These are phyloP conservation scores for Micropoecilia bifurca DNA, from an alignment of 2,797 vertebrate genomes.

Conservation along the genomic window DNA sequence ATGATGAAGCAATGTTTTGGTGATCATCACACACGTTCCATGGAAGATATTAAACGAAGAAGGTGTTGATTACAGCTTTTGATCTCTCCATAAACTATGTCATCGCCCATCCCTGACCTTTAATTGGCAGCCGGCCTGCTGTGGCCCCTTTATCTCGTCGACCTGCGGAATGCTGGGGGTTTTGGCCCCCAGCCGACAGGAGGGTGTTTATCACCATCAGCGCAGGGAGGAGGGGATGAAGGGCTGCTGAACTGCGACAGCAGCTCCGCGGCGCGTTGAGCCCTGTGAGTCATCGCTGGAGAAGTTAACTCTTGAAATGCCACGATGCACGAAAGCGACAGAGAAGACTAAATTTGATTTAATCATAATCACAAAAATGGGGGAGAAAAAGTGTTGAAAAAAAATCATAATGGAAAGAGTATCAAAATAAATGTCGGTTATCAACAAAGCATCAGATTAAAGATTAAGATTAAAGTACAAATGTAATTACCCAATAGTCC, in stretches of 20 bases:
- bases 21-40: not conserved
- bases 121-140: constrained; percentile 20
- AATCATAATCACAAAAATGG: not conserved
- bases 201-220: constrained; percentile 68
- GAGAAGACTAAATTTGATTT: not conserved
- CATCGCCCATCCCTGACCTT: constrained; percentile 31
- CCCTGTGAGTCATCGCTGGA: constrained; percentile 81
- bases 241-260: constrained; percentile 74
- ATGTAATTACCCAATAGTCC: not conserved
- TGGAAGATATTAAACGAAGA: not conserved
- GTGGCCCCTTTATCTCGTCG: constrained; percentile 48
- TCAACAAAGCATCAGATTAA: not conserved
- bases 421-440: not conserved
- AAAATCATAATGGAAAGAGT: not conserved
- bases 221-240: constrained; percentile 19
- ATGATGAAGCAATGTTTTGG: not conserved
- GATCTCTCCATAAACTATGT: constrained; percentile 38
- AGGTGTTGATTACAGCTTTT: constrained; percentile 9
- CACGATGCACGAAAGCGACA: not conserved
- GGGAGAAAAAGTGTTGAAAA: not conserved
- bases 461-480: not conserved
- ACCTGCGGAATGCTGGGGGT: constrained; percentile 48
- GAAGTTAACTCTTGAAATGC: constrained; percentile 75
- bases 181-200: constrained; percentile 39
- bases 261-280: constrained; percentile 69